These are phyloP conservation scores for Muscina levida DNA, from an alignment of 2,888 invertebrate genomes.

Conservation along the genomic window DNA sequence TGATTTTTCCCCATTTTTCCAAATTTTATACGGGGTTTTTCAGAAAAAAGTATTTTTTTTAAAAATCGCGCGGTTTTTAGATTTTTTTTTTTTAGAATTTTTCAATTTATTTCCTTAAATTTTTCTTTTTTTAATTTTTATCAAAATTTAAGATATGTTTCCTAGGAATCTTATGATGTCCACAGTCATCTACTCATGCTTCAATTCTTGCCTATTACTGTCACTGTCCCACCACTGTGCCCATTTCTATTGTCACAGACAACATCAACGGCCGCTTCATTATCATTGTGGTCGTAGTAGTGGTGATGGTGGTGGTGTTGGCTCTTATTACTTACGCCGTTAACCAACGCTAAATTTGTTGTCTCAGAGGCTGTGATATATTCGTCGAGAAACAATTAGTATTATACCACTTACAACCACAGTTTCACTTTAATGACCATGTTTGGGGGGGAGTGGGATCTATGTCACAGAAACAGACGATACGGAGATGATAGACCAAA, in stretches of 20 bases:
- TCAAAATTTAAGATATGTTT: too few species aligned
- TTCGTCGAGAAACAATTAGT: constrained; percentile 22
- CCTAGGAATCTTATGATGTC: too few species aligned
- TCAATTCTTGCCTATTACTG: too few species aligned
- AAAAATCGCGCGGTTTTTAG: too few species aligned
- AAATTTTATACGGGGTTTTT: too few species aligned
- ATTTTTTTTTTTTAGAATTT: too few species aligned
- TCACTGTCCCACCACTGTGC: background rate
- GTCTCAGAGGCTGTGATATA: background rate
- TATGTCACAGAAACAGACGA: background rate
- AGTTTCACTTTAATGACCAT: background rate
- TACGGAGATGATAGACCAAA: constrained; percentile 13
- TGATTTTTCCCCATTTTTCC: too few species aligned
- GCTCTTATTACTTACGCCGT: constrained; percentile 13
- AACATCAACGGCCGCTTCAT: constrained; percentile 29
- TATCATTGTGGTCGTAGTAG: background rate
- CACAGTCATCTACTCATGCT: too few species aligned
- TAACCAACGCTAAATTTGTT: constrained; percentile 17
- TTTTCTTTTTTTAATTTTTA: too few species aligned
- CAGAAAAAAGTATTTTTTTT: too few species aligned
- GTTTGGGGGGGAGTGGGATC: background rate
- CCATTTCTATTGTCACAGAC: constrained; percentile 16
- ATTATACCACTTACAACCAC: background rate
- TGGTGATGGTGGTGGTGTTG: constrained; percentile 6
- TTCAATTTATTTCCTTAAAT: too few species aligned